A percentile compares a stretch with the other conserved stretches of the same genome.
Conservation (phyloP, 2,797 vertebrate genomes). For the Protosalanx chinensis region DNA sequence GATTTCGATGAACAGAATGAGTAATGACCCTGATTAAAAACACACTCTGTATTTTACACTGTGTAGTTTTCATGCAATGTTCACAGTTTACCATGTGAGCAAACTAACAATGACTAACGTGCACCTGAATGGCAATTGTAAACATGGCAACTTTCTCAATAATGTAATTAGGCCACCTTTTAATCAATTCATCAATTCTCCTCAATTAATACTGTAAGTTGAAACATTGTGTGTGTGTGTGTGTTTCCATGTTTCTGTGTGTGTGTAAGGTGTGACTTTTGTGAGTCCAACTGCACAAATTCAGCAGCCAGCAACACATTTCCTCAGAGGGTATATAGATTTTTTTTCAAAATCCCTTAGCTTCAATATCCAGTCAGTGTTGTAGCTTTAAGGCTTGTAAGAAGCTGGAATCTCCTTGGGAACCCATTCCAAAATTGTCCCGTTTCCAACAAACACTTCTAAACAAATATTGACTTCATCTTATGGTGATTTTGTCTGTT, state of each 20-base stretch:
- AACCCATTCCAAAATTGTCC: conserved; percentile 29
- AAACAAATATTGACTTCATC: neutral
- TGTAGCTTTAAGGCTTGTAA: conserved; percentile 36
- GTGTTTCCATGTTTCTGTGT: neutral
- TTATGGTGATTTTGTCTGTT: neutral
- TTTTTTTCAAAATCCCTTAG: conserved; percentile 38
- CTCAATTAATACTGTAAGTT: too few relatives aligned
- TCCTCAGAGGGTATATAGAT: conserved; percentile 41
- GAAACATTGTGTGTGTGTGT: neutral
- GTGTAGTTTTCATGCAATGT: too few relatives aligned
- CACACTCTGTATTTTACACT: too few relatives aligned
- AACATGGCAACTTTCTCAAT: neutral
- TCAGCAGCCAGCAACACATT: conserved; percentile 38
- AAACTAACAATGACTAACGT: too few relatives aligned
- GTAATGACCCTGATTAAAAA: neutral
- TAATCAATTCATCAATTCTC: too few relatives aligned
- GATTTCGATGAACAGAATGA: neutral
- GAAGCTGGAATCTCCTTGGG: conserved; percentile 24
- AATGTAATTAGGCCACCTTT: neutral
- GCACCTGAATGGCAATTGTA: too few relatives aligned
- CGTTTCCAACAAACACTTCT: conserved; percentile 21
- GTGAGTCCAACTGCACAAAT: conserved; percentile 18
- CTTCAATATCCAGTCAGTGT: conserved; percentile 31
- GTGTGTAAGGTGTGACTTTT: neutral
- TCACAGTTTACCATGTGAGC: too few relatives aligned